These are phyloP conservation scores for Streptopelia turtur DNA, from an alignment of 2,797 vertebrate genomes.

Conservation along the genomic window DNA sequence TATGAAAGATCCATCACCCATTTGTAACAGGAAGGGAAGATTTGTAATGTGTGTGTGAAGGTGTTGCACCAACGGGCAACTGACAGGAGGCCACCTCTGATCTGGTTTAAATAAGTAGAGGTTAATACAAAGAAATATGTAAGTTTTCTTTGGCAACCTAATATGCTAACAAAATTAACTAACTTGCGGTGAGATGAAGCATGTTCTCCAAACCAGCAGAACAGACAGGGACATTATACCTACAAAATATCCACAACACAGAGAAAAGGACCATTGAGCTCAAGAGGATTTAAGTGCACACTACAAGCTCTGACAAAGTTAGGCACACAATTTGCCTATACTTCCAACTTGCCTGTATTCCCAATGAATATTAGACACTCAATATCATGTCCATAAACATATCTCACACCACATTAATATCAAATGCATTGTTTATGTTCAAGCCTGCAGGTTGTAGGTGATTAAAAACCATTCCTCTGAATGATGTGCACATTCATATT, in stretches of 20 bases:
- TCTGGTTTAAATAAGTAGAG: not conserved
- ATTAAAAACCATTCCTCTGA: not conserved
- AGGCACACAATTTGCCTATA: not conserved
- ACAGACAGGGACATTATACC: not conserved
- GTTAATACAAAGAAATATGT: not conserved
- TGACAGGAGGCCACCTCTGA: not conserved
- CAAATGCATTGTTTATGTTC: not conserved
- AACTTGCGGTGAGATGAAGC: not conserved
- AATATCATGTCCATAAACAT: not conserved
- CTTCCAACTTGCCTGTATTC: not conserved
- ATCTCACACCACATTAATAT: fast-evolving
- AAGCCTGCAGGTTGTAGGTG: not conserved
- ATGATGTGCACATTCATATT: not conserved
- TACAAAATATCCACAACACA: fast-evolving
- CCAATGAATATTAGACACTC: not conserved
- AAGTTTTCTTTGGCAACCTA: not conserved
- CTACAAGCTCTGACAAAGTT: not conserved
- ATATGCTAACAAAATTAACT: not conserved
- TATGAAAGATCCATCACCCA: fast-evolving
- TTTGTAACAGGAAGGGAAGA: not conserved
- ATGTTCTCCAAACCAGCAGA: not conserved
- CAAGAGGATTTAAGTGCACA: not conserved
- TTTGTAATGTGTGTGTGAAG: not conserved
- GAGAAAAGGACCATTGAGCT: not conserved
- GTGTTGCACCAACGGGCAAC: not conserved